A percentile compares a stretch with the other conserved stretches of the same genome.
Evolutionary conservation across 2,113 vertebrate species (phyloP).

Genomic region (Cyphomyrus discorhynchus): DNA sequence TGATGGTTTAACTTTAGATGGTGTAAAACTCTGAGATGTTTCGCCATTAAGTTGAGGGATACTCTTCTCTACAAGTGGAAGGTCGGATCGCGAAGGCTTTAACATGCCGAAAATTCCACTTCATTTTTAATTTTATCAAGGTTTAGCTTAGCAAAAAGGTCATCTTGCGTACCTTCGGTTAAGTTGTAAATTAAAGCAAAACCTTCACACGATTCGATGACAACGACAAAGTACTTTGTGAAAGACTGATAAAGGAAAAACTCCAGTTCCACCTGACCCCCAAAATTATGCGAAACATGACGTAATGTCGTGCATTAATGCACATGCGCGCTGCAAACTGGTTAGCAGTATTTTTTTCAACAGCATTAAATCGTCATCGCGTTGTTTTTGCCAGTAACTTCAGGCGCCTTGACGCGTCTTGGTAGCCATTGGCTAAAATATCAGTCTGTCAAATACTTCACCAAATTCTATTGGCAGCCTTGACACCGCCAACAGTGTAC

Average conservation of each 20-base stretch:
- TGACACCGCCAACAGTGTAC: constrained; percentile 2
- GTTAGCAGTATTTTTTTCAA: background rate
- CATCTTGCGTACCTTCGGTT: background rate
- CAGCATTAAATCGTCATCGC: background rate
- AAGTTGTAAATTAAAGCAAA: background rate
- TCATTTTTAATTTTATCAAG: background rate
- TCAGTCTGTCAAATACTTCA: background rate
- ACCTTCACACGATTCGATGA: background rate
- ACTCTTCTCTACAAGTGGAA: background rate
- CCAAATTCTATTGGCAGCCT: constrained; percentile 20
- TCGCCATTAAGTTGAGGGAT: background rate
- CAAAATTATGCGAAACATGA: background rate
- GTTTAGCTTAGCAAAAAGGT: background rate
- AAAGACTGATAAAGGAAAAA: background rate
- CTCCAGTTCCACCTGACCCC: background rate
- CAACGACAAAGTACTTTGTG: background rate
- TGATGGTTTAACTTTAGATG: background rate
- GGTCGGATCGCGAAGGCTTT: background rate
- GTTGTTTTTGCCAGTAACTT: background rate
- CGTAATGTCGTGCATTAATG: background rate
- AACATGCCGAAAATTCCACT: background rate
- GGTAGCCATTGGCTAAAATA: background rate
- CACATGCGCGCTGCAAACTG: background rate
- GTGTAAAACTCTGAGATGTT: background rate
- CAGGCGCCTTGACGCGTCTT: constrained; percentile 3